Conservation (phyloP, 37 sponge, comb jelly and placozoan species). For the Geodia barretti region DNA sequence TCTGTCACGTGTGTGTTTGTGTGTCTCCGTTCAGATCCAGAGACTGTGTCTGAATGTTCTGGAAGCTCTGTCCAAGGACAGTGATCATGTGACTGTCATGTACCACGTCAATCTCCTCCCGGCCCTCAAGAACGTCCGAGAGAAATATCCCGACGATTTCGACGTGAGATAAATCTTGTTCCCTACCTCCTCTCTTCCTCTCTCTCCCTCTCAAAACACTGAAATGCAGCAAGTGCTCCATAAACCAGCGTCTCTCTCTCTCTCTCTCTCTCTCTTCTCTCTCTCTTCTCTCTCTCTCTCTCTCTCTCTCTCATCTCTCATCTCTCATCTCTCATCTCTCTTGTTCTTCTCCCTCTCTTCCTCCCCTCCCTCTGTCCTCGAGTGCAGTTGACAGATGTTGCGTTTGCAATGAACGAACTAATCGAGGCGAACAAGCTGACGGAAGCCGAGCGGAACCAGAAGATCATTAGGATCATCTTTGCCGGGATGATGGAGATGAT, state of each 20-base stretch:
- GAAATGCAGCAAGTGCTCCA: not conserved
- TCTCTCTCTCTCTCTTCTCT: not conserved
- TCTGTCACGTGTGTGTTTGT: not conserved
- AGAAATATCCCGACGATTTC: slow-evolving; percentile 6
- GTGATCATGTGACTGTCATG: slow-evolving; percentile 47
- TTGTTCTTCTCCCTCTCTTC: not conserved
- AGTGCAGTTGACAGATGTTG: slow-evolving; percentile 8
- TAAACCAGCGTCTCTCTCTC: not conserved
- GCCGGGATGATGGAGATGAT: slow-evolving; percentile 38
- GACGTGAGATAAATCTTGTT: slow-evolving; percentile 19
- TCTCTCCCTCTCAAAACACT: not conserved
- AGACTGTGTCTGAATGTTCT: not conserved
- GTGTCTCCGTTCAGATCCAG: slow-evolving; percentile 19
- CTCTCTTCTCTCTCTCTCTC: not conserved
- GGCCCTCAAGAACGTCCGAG: slow-evolving; percentile 4
- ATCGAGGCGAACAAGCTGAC: slow-evolving; percentile 1
- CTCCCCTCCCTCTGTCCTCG: not conserved
- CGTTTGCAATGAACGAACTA: slow-evolving; percentile 5
- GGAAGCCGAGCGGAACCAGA: slow-evolving; percentile 1
- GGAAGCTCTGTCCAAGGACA: slow-evolving; percentile 26
- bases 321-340: not conserved
- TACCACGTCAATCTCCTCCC: slow-evolving; percentile 17
- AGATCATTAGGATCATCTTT: slow-evolving; percentile 43
- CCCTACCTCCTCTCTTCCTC: not conserved
- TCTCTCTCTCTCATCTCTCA: not conserved